Percentiles rank a stretch among this genome's conserved stretches.
These are phyloP conservation scores for Ophraella communa DNA, from an alignment of 2,888 invertebrate genomes.

Conservation along the genomic window DNA sequence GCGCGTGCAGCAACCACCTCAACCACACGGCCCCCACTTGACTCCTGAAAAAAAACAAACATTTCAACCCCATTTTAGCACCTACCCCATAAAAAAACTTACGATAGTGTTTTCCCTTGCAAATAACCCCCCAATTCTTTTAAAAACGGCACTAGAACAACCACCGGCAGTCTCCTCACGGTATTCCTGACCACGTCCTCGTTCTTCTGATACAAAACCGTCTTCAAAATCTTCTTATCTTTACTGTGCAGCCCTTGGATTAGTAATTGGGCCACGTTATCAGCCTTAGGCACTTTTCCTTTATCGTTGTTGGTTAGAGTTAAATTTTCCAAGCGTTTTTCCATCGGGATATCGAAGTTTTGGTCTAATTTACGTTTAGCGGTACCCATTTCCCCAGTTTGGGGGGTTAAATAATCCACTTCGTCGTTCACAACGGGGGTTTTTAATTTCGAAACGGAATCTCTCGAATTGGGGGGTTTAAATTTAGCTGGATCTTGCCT, in stretches of 20 bases:
- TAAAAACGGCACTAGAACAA: constrained; percentile 74
- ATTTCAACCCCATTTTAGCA: not conserved
- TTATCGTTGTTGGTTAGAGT: constrained; percentile 67
- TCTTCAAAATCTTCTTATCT: constrained; percentile 75
- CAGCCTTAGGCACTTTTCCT: constrained; percentile 64
- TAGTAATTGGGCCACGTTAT: constrained; percentile 81
- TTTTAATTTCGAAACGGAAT: constrained; percentile 57
- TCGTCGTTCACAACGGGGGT: constrained; percentile 58
- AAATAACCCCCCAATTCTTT: constrained; percentile 75
- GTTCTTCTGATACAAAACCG: constrained; percentile 74
- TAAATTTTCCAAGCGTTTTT: constrained; percentile 81
- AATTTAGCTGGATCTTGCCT: constrained; percentile 56
- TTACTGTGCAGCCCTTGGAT: constrained; percentile 87
- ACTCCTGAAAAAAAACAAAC: constrained; percentile 56
- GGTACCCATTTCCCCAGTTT: constrained; percentile 45
- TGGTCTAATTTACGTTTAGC: constrained; percentile 56
- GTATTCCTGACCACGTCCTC: constrained; percentile 75
- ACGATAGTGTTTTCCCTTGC: constrained; percentile 73
- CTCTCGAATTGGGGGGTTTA: constrained; percentile 43
- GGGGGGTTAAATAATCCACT: constrained; percentile 62
- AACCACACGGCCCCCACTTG: constrained; percentile 67
- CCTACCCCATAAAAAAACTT: constrained; percentile 54
- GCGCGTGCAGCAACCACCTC: constrained; percentile 64
- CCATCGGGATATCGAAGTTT: constrained; percentile 75
- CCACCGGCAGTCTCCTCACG: constrained; percentile 76